Conservation (phyloP, 2,797 vertebrate genomes). For the Cottoperca gobio region DNA sequence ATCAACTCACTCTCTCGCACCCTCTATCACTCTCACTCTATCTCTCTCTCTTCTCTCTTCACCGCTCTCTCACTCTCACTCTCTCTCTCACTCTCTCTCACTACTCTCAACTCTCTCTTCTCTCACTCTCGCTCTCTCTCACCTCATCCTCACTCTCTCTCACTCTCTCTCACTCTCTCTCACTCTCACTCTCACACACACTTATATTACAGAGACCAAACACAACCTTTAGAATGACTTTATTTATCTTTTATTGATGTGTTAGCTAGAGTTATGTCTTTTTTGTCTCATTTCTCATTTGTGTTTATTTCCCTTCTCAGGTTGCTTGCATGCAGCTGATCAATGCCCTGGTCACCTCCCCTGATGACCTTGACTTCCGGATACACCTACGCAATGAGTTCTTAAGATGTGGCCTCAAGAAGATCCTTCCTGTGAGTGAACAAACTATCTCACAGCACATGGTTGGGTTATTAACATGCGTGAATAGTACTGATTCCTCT, state of each 20-base stretch:
- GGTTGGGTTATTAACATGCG: background rate
- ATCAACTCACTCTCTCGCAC: too few relatives aligned
- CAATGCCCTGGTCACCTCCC: conserved; percentile 96
- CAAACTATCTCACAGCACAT: background rate
- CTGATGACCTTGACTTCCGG: conserved; percentile 98
- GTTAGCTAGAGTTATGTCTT: background rate
- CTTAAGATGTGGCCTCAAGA: conserved; percentile 94
- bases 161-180: background rate
- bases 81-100: too few relatives aligned
- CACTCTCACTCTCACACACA: background rate
- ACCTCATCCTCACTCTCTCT: background rate
- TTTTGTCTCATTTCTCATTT: background rate
- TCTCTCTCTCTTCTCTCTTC: too few relatives aligned
- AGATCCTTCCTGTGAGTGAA: conserved; percentile 93
- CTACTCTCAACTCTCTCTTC: too few relatives aligned
- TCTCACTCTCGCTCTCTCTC: conserved; percentile 4
- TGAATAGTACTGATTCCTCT: background rate
- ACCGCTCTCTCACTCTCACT: too few relatives aligned
- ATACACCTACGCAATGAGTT: conserved; percentile 99
- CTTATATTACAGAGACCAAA: background rate
- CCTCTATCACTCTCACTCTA: too few relatives aligned
- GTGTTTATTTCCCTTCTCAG: conserved; percentile 72
- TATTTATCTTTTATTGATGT: background rate
- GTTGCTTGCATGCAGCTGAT: conserved; percentile 99
- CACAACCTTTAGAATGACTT: background rate